A percentile compares a stretch with the other conserved stretches of the same genome.
Evolutionary conservation across 1,140 invertebrate species (phyloP).

Genomic region (Euwallacea similis): DNA sequence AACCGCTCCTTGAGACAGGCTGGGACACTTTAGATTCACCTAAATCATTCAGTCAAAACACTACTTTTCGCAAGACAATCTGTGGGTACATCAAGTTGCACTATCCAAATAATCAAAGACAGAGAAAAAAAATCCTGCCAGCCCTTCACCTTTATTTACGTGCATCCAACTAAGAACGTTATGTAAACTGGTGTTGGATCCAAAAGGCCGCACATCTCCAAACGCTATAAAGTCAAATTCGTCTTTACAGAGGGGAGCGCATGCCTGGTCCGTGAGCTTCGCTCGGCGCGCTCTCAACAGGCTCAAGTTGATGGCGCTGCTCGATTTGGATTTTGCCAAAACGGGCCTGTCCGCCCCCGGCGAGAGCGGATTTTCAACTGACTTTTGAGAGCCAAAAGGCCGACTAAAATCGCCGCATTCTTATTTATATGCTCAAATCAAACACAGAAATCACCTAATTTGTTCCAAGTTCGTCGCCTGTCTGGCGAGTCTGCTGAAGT

Average conservation of each 20-base stretch:
- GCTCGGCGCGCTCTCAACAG: constrained; percentile 46
- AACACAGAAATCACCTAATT: constrained; percentile 36
- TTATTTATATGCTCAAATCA: not conserved
- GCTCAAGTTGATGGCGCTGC: constrained; percentile 53
- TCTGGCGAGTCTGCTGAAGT: constrained; percentile 47
- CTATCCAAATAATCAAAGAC: constrained; percentile 7
- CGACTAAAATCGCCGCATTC: constrained; percentile 17
- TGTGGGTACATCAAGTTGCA: constrained; percentile 1
- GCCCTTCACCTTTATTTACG: constrained; percentile 34
- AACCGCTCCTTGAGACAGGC: constrained; percentile 50
- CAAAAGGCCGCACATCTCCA: constrained; percentile 34
- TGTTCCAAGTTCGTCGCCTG: constrained; percentile 53
- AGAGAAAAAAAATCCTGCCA: not conserved
- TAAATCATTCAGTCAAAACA: constrained; percentile 2
- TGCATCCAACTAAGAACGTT: constrained; percentile 43
- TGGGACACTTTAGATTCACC: constrained; percentile 41
- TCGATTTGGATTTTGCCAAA: constrained; percentile 52
- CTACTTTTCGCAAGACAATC: not conserved
- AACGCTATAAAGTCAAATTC: constrained; percentile 53
- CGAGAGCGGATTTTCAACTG: constrained; percentile 27
- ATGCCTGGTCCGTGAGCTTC: constrained; percentile 42
- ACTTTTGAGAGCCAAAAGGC: constrained; percentile 43
- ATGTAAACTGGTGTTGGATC: constrained; percentile 36
- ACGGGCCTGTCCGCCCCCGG: constrained; percentile 42
- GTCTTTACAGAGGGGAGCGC: constrained; percentile 40